phyloP scores from a whole-genome alignment of 1,140 invertebrate species.

The Eurosta solidaginis region DNA sequence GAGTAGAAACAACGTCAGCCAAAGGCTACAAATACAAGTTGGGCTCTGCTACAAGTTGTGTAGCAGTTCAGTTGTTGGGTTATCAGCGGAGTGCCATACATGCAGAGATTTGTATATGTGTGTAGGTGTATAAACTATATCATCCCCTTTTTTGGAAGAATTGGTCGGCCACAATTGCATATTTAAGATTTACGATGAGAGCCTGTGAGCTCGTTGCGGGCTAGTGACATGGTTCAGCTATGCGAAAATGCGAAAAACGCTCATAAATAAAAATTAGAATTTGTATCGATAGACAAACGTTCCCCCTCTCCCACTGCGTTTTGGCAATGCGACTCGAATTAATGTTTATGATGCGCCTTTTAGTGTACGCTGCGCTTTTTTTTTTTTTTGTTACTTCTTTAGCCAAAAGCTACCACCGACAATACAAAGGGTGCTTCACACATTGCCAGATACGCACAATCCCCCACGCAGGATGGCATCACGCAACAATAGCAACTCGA shows the following conservation, averaged over 20 bases:
- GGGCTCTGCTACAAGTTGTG: no score
- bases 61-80: no score
- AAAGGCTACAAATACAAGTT: no score
- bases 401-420: background rate
- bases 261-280: conserved; percentile 56
- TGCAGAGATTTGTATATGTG: background rate
- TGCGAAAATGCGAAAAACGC: conserved; percentile 47
- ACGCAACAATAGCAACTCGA: background rate
- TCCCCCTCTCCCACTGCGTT: background rate
- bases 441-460: background rate
- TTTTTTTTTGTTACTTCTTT: background rate
- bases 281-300: background rate
- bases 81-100: no score
- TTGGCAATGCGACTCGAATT: conserved; percentile 33
- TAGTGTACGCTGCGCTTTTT: background rate
- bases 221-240: background rate
- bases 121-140: background rate
- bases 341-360: conserved; percentile 12
- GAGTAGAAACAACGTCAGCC: no score
- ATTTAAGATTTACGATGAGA: conserved; percentile 51
- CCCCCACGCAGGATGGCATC: no score
- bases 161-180: conserved; percentile 48
- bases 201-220: conserved; percentile 39
- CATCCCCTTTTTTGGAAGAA: background rate
- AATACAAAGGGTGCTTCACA: background rate